These are phyloP conservation scores for Rhinophrynus dorsalis DNA, from an alignment of 2,797 vertebrate species.

Conservation along the genomic window DNA sequence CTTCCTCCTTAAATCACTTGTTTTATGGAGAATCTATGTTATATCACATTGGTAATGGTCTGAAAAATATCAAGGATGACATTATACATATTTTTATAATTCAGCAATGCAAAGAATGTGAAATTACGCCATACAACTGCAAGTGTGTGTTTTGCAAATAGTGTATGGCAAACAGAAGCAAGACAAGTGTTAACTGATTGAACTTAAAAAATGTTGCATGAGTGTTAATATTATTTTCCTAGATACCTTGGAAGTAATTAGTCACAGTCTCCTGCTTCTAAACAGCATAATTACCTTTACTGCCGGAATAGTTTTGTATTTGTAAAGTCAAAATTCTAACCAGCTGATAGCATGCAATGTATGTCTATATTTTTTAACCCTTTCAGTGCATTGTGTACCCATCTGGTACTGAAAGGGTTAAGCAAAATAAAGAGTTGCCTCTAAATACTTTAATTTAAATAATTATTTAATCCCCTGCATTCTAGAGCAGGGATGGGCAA, in stretches of 20 bases:
- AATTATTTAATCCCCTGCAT: no score
- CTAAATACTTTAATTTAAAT: no score
- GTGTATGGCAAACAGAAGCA: slow-evolving; percentile 18
- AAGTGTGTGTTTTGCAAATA: slow-evolving; percentile 26
- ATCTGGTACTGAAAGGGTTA: no score
- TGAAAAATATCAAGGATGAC: slow-evolving; percentile 11
- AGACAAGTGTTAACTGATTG: slow-evolving; percentile 6
- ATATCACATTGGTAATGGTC: slow-evolving; percentile 16
- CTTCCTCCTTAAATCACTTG: background rate
- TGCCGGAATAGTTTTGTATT: background rate
- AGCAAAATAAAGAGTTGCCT: no score
- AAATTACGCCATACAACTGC: slow-evolving; percentile 1
- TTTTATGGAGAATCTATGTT: background rate
- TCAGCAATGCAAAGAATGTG: slow-evolving; percentile 27
- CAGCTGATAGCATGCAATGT: background rate
- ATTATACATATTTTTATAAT: slow-evolving; percentile 15
- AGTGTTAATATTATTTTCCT: background rate
- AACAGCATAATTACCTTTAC: slow-evolving; percentile 5
- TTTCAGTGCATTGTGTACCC: no score
- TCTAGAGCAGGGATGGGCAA: no score
- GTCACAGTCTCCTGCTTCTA: slow-evolving; percentile 11
- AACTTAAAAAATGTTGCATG: background rate
- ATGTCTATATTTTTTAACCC: no score
- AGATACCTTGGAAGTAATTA: slow-evolving; percentile 31
- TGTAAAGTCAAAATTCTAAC: background rate